Evolutionary conservation across 2,113 vertebrate genomes (phyloP).

Genomic region (Hippocampus mohnikei): DNA sequence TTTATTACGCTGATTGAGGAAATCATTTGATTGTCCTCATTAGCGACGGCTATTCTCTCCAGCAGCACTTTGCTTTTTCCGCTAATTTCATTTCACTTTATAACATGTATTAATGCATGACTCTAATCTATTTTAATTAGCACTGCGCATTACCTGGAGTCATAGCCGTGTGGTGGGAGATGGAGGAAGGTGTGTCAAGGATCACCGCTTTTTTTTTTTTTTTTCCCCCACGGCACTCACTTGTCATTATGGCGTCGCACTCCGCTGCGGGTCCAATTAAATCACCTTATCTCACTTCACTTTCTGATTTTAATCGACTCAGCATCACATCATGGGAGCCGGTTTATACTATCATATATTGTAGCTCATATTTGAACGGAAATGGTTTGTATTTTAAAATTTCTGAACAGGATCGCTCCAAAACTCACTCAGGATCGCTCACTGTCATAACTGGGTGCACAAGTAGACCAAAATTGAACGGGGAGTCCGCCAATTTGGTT

Average conservation of each 20-base stretch:
- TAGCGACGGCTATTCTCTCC: not conserved
- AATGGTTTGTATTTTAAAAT: not conserved
- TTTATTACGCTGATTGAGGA: not conserved
- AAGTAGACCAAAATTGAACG: no score
- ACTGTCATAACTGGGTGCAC: no score
- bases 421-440: no score
- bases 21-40: slow-evolving; percentile 2
- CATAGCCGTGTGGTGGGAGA: not conserved
- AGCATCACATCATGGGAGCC: not conserved
- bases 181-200: slow-evolving; percentile 1
- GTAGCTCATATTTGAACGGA: not conserved
- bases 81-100: slow-evolving; percentile 1
- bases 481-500: no score
- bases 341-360: not conserved
- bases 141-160: not conserved
- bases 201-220: not conserved
- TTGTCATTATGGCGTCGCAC: slow-evolving; percentile 1
- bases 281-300: not conserved
- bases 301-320: not conserved
- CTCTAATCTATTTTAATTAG: slow-evolving; percentile 8
- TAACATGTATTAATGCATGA: slow-evolving; percentile 7
- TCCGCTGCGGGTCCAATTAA: slow-evolving; percentile 2
- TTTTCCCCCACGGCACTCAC: not conserved
- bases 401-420: not conserved
- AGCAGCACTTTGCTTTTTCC: not conserved